These are phyloP conservation scores for Acheta domesticus DNA, from an alignment of 2,888 invertebrate genomes.

Conservation along the genomic window DNA sequence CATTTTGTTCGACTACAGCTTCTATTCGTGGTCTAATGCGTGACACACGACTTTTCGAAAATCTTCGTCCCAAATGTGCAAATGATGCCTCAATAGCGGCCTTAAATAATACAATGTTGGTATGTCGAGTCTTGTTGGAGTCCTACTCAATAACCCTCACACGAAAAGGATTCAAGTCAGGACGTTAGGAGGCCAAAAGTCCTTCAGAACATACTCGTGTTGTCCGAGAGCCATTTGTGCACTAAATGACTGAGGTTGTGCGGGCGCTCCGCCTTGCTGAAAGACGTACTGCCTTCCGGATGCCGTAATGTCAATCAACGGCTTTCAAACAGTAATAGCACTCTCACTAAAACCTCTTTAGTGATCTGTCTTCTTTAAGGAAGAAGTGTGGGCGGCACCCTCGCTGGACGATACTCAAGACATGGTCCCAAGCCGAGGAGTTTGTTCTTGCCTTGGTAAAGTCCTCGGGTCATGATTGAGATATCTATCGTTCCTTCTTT, in stretches of 20 bases:
- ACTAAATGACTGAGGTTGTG: background rate
- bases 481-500: too few relatives aligned
- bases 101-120: background rate
- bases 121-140: background rate
- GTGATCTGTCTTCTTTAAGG: too few relatives aligned
- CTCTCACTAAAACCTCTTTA: too few relatives aligned
- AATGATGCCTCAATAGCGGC: background rate
- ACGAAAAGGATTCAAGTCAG: slow-evolving; percentile 7
- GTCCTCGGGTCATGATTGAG: too few relatives aligned
- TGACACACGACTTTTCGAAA: background rate
- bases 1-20: background rate
- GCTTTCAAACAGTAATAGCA: too few relatives aligned
- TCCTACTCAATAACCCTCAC: background rate
- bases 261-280: background rate
- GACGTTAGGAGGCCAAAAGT: background rate
- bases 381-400: too few relatives aligned
- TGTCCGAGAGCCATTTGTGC: background rate
- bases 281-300: background rate
- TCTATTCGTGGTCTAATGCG: background rate
- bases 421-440: too few relatives aligned
- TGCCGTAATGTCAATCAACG: background rate
- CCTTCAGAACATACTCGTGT: background rate
- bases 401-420: too few relatives aligned
- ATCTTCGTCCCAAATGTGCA: background rate
- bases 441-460: too few relatives aligned